These are phyloP conservation scores for Galeopterus variegatus DNA, from an alignment of 2,113 vertebrate species.

Conservation along the genomic window DNA sequence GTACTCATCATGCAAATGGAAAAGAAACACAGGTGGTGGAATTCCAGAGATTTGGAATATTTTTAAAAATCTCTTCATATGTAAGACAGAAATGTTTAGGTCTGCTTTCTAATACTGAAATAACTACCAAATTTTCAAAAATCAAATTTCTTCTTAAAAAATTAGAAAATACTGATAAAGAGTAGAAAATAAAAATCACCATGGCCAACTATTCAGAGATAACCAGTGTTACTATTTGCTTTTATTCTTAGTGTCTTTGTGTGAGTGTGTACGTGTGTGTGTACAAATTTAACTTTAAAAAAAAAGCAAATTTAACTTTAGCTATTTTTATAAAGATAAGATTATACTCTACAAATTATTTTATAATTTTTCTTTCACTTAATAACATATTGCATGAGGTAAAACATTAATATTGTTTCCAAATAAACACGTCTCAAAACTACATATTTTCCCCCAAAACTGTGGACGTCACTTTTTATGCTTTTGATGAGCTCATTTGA, in stretches of 20 bases:
- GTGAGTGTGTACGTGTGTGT: neutral
- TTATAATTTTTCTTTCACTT: neutral
- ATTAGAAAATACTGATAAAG: neutral
- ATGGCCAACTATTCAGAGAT: neutral
- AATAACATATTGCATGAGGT: neutral
- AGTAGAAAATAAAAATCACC: constrained; percentile 17
- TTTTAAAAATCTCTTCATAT: neutral
- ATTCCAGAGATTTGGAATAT: constrained; percentile 27
- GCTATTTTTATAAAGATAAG: neutral
- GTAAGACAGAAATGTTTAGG: neutral
- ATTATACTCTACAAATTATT: neutral
- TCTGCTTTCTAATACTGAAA: constrained; percentile 22
- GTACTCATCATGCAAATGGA: neutral
- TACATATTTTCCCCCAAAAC: neutral
- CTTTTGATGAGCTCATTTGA: neutral
- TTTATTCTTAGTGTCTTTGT: neutral
- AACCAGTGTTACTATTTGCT: neutral
- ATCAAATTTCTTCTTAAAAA: neutral
- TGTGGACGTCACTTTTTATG: neutral
- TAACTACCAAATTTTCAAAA: neutral
- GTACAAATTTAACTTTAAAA: neutral
- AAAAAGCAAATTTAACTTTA: neutral
- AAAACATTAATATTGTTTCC: neutral
- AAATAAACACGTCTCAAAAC: neutral
- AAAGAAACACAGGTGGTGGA: constrained; percentile 9